These are phyloP conservation scores for Pachyseris speciosa DNA, from an alignment of 64 coral and sea anemone genomes.

Conservation along the genomic window DNA sequence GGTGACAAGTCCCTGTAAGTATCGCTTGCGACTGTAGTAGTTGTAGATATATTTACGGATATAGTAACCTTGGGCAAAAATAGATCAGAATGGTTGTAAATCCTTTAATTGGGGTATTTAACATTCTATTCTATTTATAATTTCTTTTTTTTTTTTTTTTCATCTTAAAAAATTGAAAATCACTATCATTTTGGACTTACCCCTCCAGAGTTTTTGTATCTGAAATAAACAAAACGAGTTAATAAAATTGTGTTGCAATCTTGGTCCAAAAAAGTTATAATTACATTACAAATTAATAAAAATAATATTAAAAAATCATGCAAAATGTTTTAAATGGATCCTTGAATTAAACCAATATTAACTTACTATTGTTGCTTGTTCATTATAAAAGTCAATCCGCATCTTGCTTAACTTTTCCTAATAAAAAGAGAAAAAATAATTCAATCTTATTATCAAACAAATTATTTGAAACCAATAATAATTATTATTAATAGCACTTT, in stretches of 20 bases:
- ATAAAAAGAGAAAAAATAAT: neutral
- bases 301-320: no score
- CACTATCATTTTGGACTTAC: no score
- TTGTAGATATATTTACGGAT: constrained; percentile 95
- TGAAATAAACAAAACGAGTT: constrained; percentile 27
- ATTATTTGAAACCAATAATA: neutral
- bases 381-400: constrained; percentile 90
- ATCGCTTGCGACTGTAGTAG: constrained; percentile 90
- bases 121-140: no score
- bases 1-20: constrained; percentile 74
- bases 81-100: no score
- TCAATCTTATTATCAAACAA: neutral
- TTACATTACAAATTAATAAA: no score
- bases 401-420: constrained; percentile 78
- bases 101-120: neutral
- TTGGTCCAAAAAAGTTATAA: no score
- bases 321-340: no score
- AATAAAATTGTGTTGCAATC: neutral
- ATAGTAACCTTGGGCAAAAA: constrained; percentile 75
- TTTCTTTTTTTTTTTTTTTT: no score
- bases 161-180: no score
- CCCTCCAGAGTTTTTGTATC: constrained; percentile 99
- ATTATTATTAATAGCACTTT: neutral
- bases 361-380: constrained; percentile 88
- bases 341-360: neutral